Evolutionary conservation across 2,113 vertebrate genomes (phyloP), one percentile per base, ranked within the genome.

Genomic region (Pollachius pollachius): DNA sequence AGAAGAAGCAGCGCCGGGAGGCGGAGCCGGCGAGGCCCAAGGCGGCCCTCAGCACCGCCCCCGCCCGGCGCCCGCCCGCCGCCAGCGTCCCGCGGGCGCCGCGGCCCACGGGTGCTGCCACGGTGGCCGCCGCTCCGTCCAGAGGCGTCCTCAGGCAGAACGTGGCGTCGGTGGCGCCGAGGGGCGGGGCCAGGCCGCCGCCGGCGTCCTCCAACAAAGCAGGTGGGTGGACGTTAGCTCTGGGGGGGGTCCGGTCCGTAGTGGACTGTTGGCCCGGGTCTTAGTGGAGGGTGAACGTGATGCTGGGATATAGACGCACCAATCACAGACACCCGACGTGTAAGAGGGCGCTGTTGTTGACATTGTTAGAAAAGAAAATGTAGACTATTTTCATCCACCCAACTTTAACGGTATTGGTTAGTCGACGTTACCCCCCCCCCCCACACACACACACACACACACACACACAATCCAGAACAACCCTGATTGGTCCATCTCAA

Each of bases 91-190:
- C 12, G 5, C 77, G 23, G 83, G 79, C 18, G 69, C 81, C 0
- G 61, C 77, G 3, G 1, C 77, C 7, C 84, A 69, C 13, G 12
- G 79, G 80, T 52, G 90, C 92, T 25, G 89, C 86, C 3, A 92
- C 92, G 1, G 90, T 93, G 63, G 89, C 90, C 52, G 78, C 2
- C 0, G 92, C 67, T 41, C 91, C 90, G 2, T 86, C 91, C 30
- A 89, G 89, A 87, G 89, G 81, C 52, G 78, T 82, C 48, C 13
- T 78, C 15, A 90, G 83, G 68, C 63, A 19, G 1, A 54, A 85
- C 12, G 3, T 77, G 15, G 75, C 83, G 16, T 86, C 90, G 6
- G 64, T 79, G 18, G 34, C 57, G 64, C 0, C 71, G 57, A 89
- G 62, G 30, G 77, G 68, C 71, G 76, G 67, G 15, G 81, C 56